Evolutionary conservation across 2,888 invertebrate genomes (phyloP), one percentile per base, ranked within the genome.

Genomic region (Bombylius discolor): DNA sequence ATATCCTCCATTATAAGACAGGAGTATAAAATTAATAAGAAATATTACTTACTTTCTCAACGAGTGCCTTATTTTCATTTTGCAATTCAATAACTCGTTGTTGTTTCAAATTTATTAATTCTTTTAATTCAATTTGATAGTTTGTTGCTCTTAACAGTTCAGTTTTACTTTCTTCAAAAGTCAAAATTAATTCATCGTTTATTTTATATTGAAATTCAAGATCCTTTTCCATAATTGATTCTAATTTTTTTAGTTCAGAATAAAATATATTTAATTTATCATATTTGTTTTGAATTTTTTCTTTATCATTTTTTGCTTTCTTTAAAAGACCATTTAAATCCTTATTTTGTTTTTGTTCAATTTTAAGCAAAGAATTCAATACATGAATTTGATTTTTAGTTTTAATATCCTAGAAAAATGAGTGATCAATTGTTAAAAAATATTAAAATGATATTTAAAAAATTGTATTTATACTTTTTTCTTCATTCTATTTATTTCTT

Each of bases 311-410:
- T 1, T 59, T 45, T 1, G 65, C 64, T 4, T 62, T 59, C 11
- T 62, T 66, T 0, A 72, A 39, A 39, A 67, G 64, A 14, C 61
- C n/a, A 14, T 63, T 66, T 1, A 72, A 60, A 6, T 70, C 69
- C 12, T 63, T 64, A 44, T 68, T 71, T 14, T 67, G 67, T 33
- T 65, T 67, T 52, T 70, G 65, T 53, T 72, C 70, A 23, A 69
- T 64, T n/a, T 67, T 67, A 54, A 67, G 64, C 12, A 70, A 49
- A 1, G 68, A 65, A n/a, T 65, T 63, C 4, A 64, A 64, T 0
- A 71, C 68, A 34, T 67, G 67, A 14, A 71, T 56, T 56, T 70
- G 66, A 47, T 65, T 69, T 49, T 67, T 64, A 0, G 59, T 51
- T 23, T 66, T 62, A 12, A 67, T 63, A 1, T 60, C 60, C 72